Conservation (phyloP, 1,140 invertebrate species). For the Trachymyrmex cornetzi region DNA sequence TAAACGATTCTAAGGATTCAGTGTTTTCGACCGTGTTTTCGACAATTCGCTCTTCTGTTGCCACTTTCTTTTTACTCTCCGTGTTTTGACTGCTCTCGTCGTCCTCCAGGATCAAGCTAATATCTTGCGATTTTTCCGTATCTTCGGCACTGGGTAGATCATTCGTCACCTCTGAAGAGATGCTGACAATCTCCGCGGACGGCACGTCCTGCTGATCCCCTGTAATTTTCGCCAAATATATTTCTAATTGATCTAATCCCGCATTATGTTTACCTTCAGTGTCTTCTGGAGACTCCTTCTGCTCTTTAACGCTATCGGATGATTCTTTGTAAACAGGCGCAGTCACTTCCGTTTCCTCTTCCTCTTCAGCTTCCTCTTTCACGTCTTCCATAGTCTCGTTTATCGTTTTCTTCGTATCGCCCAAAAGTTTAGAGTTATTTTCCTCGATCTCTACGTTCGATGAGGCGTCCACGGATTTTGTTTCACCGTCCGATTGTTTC, state of each 20-base stretch:
- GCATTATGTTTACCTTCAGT: slow-evolving; percentile 67
- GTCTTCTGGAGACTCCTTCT: slow-evolving; percentile 61
- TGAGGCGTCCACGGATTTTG: slow-evolving; percentile 44
- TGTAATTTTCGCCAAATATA: slow-evolving; percentile 78
- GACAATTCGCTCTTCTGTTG: slow-evolving; percentile 63
- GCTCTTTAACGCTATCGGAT: slow-evolving; percentile 47
- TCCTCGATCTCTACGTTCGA: slow-evolving; percentile 58
- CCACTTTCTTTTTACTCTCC: slow-evolving; percentile 74
- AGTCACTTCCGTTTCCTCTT: slow-evolving; percentile 66
- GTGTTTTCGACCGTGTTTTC: slow-evolving; percentile 71
- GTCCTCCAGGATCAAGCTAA: slow-evolving; percentile 79
- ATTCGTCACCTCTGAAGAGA: slow-evolving; percentile 75
- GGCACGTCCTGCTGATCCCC: slow-evolving; percentile 75
- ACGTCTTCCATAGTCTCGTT: slow-evolving; percentile 60
- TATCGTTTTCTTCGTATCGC: slow-evolving; percentile 41
- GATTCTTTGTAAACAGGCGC: slow-evolving; percentile 54
- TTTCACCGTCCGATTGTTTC: slow-evolving; percentile 52
- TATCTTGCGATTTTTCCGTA: slow-evolving; percentile 79
- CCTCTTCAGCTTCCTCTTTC: slow-evolving; percentile 70
- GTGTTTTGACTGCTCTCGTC: slow-evolving; percentile 73
- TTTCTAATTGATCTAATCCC: slow-evolving; percentile 76
- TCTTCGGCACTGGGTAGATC: slow-evolving; percentile 75
- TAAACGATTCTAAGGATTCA: slow-evolving; percentile 73
- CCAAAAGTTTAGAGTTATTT: slow-evolving; percentile 46
- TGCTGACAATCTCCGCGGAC: slow-evolving; percentile 73